Conservation (phyloP, 37 sponge, comb jelly and placozoan genomes). For the Amphimedon queenslandica region DNA sequence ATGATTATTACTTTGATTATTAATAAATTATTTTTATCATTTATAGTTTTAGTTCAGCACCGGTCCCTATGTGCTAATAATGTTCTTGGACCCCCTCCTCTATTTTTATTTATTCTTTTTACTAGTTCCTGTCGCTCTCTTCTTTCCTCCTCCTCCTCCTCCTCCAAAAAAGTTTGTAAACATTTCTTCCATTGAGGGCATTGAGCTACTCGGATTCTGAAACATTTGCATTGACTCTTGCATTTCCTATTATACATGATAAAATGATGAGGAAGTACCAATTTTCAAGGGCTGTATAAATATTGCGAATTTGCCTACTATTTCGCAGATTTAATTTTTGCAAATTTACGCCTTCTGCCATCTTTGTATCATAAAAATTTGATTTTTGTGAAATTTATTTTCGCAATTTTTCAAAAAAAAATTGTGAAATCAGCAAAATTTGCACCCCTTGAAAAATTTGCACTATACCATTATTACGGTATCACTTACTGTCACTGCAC, state of each 20-base stretch:
- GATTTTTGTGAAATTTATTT: no score
- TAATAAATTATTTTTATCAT: background rate
- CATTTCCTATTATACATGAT: conserved; percentile 74
- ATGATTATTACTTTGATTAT: background rate
- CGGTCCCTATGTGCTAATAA: background rate
- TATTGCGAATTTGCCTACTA: no score
- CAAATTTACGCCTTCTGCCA: no score
- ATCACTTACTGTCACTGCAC: no score
- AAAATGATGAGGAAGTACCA: no score
- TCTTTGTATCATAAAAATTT: no score
- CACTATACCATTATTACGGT: background rate
- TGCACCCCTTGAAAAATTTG: background rate
- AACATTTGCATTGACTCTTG: conserved; percentile 67
- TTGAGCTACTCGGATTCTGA: conserved; percentile 29
- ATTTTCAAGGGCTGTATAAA: no score
- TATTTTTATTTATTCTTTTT: no score
- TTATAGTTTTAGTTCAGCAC: no score
- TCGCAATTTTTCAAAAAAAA: no score
- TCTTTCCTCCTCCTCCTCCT: conserved; percentile 17
- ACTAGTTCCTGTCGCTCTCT: background rate
- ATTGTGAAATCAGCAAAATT: background rate
- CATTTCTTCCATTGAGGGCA: conserved; percentile 76
- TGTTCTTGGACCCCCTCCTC: no score
- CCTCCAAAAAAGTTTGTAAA: conserved; percentile 81
- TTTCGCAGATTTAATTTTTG: no score